Conservation (phyloP, 2,797 vertebrate genomes). For the Hypotaenidia okinawae region DNA sequence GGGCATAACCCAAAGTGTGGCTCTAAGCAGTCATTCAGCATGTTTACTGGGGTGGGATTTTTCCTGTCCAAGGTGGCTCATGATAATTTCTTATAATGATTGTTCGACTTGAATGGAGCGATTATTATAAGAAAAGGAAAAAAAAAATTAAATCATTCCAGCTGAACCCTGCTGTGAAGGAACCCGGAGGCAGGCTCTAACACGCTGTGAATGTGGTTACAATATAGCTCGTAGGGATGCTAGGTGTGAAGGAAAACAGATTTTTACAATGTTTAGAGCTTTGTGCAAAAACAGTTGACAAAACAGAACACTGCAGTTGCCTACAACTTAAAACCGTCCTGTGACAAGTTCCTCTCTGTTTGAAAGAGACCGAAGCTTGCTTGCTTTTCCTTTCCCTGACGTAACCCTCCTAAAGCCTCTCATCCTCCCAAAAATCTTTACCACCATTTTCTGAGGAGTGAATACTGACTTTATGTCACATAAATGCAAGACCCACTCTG, state of each 20-base stretch:
- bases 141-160: slow-evolving; percentile 37
- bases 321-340: slow-evolving; percentile 51
- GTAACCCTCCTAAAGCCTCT: neutral
- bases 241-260: slow-evolving; percentile 70
- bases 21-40: neutral
- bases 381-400: neutral
- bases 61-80: slow-evolving; percentile 2
- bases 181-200: slow-evolving; percentile 55
- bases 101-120: slow-evolving; percentile 33
- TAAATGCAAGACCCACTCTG: slow-evolving; percentile 21
- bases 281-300: slow-evolving; percentile 63
- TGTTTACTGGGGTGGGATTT: slow-evolving; percentile 19
- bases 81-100: slow-evolving; percentile 26
- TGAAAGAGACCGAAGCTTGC: neutral
- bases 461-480: slow-evolving; percentile 28
- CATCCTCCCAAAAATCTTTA: neutral
- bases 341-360: slow-evolving; percentile 23
- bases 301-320: slow-evolving; percentile 48
- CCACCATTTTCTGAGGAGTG: neutral
- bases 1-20: neutral
- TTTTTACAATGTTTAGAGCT: slow-evolving; percentile 63
- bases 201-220: slow-evolving; percentile 56
- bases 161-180: slow-evolving; percentile 63
- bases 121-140: slow-evolving; percentile 33
- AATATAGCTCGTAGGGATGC: slow-evolving; percentile 53